Base-by-base conservation (phyloP, 64 coral and sea anemone species). In the Montipora sp. region DNA sequence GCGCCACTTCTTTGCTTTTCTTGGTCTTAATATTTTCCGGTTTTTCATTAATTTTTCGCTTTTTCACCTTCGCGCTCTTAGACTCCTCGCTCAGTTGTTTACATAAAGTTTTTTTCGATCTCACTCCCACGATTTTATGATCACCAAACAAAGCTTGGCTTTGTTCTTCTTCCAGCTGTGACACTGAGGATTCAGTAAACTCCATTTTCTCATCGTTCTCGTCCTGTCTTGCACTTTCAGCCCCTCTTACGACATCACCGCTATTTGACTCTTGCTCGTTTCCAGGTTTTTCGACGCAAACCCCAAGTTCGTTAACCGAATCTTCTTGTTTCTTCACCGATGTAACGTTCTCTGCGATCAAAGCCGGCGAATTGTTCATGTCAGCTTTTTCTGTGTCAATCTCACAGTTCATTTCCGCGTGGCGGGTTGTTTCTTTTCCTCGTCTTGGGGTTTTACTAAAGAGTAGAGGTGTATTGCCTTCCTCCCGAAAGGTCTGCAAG, bases 361-460 rank as follows among this genome's bases (percentile, higher is more conserved):
- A 85, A 13, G 11, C 16, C 8, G 19, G 8, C 10, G 10, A 14
- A 11, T 72, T 63, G 1, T 16, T 47, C n/a, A 21, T 19, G 18
- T 8, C 44, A 8, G 7, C 5, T 71, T 69, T n/a, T 43, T 84
- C 82, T 8, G 5, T 67, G 18, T 8, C 8, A 14, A 19, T 85
- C 7, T 72, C 82, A 57, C 82, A 48, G 45, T 16, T 21, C 47
- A 63, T 16, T 63, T 36, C 36, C 36, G 36, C 36, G 36, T 36
- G 36, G 1, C 47, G 16, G n/a, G 3, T 50, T 13, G 3, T 72
- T 21, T 72, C 16, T 18, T 69, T 15, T 72, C 14, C 7, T 83
- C 67, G 61, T 44, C 80, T 19, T 19, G 80, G 59, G 18, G 80
- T 83, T n/a, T 47, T 83, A n/a, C 58, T 67, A 18, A 67, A 66